Evolutionary conservation across 2,888 invertebrate genomes (phyloP).

Genomic region (Pyrochroa serraticornis): DNA sequence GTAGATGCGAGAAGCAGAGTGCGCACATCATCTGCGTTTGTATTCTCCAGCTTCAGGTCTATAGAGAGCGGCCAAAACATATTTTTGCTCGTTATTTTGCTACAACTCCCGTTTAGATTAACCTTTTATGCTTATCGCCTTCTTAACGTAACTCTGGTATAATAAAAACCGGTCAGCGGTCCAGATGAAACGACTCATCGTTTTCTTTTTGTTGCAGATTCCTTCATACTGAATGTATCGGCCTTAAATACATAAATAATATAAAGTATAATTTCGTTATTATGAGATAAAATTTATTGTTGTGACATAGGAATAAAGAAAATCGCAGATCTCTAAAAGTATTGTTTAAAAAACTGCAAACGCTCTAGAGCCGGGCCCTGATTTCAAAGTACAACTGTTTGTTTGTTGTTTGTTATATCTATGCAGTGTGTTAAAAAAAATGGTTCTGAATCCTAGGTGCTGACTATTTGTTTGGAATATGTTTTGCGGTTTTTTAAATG

Average conservation of each 20-base stretch:
- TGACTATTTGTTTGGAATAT: constrained; percentile 37
- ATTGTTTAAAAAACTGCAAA: constrained; percentile 52
- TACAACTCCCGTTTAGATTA: too few species aligned
- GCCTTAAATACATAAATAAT: constrained; percentile 58
- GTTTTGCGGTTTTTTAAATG: constrained; percentile 55
- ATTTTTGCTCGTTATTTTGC: too few species aligned
- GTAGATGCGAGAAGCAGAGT: too few species aligned
- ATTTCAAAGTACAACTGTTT: constrained; percentile 59
- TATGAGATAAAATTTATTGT: constrained; percentile 57
- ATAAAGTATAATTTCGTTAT: constrained; percentile 55
- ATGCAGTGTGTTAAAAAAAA: constrained; percentile 35
- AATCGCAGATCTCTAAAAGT: constrained; percentile 46
- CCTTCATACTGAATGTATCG: constrained; percentile 61
- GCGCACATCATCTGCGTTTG: too few species aligned
- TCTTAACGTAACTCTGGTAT: too few species aligned
- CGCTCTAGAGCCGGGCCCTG: constrained; percentile 56
- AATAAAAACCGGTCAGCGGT: too few species aligned
- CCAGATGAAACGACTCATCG: too few species aligned
- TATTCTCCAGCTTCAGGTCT: too few species aligned
- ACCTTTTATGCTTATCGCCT: too few species aligned
- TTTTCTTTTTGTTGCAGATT: constrained; percentile 53
- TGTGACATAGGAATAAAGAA: constrained; percentile 54
- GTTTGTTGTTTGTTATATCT: constrained; percentile 55
- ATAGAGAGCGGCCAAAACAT: too few species aligned
- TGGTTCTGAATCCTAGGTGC: constrained; percentile 49